Evolutionary conservation across 2,797 vertebrate species (phyloP).

Genomic region (Chaetodon trifasciatus): DNA sequence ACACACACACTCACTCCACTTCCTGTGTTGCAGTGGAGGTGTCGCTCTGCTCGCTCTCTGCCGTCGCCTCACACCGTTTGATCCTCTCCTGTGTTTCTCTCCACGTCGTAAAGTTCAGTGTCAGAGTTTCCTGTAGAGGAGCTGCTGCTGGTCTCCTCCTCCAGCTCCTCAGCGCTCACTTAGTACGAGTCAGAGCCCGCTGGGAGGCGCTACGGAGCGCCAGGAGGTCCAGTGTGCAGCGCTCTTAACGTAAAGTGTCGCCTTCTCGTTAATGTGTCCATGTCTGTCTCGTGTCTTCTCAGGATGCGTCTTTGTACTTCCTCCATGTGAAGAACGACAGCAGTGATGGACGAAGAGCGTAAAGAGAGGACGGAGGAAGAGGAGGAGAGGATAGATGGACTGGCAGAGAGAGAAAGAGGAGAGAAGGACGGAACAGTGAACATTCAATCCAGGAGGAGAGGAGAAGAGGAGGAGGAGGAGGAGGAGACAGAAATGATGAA

Average conservation of each 20-base stretch:
- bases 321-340: conserved; percentile 20
- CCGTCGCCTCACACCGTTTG: too few relatives aligned
- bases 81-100: too few relatives aligned
- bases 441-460: neutral
- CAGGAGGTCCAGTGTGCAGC: too few relatives aligned
- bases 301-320: conserved; percentile 33
- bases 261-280: neutral
- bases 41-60: neutral
- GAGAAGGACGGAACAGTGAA: rapidly evolving
- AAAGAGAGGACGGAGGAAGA: conserved; percentile 12
- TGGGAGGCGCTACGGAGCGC: too few relatives aligned
- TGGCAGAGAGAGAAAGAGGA: neutral
- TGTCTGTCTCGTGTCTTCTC: neutral
- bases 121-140: too few relatives aligned
- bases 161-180: too few relatives aligned
- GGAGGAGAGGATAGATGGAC: neutral
- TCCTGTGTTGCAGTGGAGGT: neutral
- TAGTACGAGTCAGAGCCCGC: too few relatives aligned
- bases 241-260: too few relatives aligned
- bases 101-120: neutral
- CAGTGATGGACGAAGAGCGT: conserved; percentile 24
- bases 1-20: neutral
- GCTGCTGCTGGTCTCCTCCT: too few relatives aligned
- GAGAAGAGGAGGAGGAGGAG: conserved; percentile 10
- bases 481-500: neutral